These are phyloP conservation scores for Lipophrys pholis DNA, from an alignment of 2,113 vertebrate genomes.

Conservation along the genomic window DNA sequence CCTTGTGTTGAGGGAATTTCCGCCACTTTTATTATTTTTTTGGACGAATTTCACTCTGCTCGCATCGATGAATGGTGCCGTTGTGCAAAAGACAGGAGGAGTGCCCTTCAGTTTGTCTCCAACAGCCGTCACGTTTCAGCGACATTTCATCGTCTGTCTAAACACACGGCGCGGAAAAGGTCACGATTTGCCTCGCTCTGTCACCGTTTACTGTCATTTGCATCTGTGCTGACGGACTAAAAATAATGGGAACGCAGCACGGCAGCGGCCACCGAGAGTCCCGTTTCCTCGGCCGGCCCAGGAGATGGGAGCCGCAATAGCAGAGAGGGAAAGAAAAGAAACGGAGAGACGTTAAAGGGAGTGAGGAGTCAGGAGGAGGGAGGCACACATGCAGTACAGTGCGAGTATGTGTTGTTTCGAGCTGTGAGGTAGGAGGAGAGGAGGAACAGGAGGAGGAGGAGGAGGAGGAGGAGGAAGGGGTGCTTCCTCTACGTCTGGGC, in stretches of 20 bases:
- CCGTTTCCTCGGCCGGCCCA: slow-evolving; percentile 25
- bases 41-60: not conserved
- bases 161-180: slow-evolving; percentile 30
- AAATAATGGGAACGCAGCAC: slow-evolving; percentile 52
- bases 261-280: slow-evolving; percentile 32
- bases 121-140: not conserved
- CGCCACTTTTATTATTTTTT: not conserved
- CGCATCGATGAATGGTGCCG: not conserved
- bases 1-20: not conserved
- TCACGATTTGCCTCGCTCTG: slow-evolving; percentile 70
- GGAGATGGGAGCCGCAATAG: slow-evolving; percentile 29
- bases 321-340: slow-evolving; percentile 28
- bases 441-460: slow-evolving; percentile 45
- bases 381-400: slow-evolving; percentile 32
- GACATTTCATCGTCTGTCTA: not conserved
- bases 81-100: not conserved
- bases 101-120: not conserved
- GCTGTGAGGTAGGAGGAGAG: slow-evolving; percentile 62
- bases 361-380: slow-evolving; percentile 45
- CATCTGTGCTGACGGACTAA: slow-evolving; percentile 54
- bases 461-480: slow-evolving; percentile 67
- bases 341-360: slow-evolving; percentile 56
- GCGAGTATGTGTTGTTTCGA: slow-evolving; percentile 63
- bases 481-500: slow-evolving; percentile 75
- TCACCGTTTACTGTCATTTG: slow-evolving; percentile 67